Percentiles rank a stretch among this genome's conserved stretches.
These are phyloP conservation scores for Aphrocallistes beatrix DNA, from an alignment of 37 sponge, comb jelly and placozoan genomes.

Conservation along the genomic window DNA sequence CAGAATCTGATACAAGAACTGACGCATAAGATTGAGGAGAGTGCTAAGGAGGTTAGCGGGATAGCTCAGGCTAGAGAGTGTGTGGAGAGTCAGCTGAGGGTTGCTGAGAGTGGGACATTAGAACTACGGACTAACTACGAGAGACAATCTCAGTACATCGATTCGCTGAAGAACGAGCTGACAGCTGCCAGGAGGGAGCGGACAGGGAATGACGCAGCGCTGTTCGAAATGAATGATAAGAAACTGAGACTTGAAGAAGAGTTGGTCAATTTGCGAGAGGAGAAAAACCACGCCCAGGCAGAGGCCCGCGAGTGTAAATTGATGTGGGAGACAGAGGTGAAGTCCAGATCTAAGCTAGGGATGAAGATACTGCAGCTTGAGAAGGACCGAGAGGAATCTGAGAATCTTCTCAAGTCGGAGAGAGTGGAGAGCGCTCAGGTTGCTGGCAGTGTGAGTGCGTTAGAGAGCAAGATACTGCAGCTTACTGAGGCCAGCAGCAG, in stretches of 20 bases:
- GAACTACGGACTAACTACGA: neutral
- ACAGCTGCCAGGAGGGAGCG: neutral
- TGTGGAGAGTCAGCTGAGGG: neutral
- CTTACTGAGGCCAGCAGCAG: neutral
- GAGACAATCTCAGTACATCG: neutral
- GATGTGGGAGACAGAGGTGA: conserved; percentile 68
- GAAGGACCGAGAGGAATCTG: conserved; percentile 4
- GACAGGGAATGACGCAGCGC: neutral
- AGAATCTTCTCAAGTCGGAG: neutral
- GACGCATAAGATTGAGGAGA: neutral
- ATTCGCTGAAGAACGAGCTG: conserved; percentile 6
- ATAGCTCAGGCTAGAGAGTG: neutral
- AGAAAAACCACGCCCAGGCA: conserved; percentile 1
- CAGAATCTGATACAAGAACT: neutral
- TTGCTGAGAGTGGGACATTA: neutral
- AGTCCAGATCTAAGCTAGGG: conserved; percentile 51
- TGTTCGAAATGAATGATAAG: neutral
- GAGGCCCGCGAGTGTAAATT: conserved; percentile 29
- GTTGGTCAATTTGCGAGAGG: neutral
- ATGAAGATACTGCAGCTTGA: conserved; percentile 26
- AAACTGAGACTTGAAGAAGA: neutral
- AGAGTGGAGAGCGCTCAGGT: neutral
- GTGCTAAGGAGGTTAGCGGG: neutral
- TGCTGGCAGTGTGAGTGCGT: neutral
- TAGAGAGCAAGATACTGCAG: neutral